Conservation (phyloP, 2,888 invertebrate genomes). For the Papilio demoleus region DNA sequence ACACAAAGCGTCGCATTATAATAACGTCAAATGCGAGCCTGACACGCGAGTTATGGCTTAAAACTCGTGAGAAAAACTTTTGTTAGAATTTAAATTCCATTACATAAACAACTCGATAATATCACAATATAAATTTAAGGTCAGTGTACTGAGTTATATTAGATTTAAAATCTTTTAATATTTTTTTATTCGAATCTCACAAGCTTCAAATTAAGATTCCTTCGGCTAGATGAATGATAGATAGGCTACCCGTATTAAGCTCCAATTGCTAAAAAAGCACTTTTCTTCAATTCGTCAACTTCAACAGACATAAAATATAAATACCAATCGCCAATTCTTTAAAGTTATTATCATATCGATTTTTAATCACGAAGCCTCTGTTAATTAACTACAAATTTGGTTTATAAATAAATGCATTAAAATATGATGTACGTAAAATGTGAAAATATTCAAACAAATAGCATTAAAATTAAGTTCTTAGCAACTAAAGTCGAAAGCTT, state of each 20-base stretch:
- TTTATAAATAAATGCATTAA: background rate
- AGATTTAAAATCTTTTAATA: background rate
- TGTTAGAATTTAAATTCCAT: background rate
- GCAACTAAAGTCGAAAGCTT: conserved; percentile 35
- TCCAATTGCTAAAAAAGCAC: too few relatives aligned
- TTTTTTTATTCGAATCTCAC: background rate
- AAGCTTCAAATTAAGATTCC: too few relatives aligned
- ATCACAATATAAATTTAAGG: background rate
- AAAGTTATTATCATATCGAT: too few relatives aligned
- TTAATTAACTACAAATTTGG: too few relatives aligned
- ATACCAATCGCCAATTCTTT: too few relatives aligned
- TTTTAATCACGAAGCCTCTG: too few relatives aligned
- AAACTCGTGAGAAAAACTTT: conserved; percentile 23
- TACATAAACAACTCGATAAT: background rate
- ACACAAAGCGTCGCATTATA: conserved; percentile 38
- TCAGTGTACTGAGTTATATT: background rate
- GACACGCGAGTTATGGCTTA: conserved; percentile 18
- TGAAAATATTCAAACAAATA: conserved; percentile 18
- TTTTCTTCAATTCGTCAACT: too few relatives aligned
- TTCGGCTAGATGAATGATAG: too few relatives aligned
- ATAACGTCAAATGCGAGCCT: conserved; percentile 37
- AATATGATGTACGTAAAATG: background rate
- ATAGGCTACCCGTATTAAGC: too few relatives aligned
- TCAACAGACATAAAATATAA: too few relatives aligned
- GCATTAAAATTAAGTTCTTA: conserved; percentile 33